These are phyloP conservation scores for Tragelaphus imberbis DNA, from an alignment of 2,113 vertebrate genomes.

Conservation along the genomic window DNA sequence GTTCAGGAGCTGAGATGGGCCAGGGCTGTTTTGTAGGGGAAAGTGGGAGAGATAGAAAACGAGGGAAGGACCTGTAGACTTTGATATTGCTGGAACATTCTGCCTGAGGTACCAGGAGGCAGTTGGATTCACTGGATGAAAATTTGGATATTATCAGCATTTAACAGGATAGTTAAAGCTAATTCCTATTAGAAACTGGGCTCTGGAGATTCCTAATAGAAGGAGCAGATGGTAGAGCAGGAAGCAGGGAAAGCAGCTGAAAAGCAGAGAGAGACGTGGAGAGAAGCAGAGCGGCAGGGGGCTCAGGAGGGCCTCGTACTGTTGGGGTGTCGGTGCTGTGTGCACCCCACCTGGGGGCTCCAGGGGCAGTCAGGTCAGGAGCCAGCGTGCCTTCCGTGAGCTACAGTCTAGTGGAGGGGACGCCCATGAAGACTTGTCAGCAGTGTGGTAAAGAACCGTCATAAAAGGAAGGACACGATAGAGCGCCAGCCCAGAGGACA, in stretches of 20 bases:
- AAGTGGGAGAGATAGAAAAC: background rate
- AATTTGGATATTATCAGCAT: background rate
- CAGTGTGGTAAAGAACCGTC: background rate
- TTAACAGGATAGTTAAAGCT: background rate
- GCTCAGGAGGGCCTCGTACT: too few relatives aligned
- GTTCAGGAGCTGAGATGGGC: background rate
- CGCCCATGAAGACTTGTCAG: fast-evolving
- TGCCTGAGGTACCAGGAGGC: background rate
- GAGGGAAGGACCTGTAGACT: background rate
- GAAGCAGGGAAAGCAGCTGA: background rate
- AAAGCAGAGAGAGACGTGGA: background rate
- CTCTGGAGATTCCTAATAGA: background rate
- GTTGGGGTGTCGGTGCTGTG: background rate
- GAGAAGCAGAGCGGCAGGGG: background rate
- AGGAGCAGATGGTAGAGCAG: background rate
- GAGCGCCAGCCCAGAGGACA: background rate
- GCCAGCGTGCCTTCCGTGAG: background rate
- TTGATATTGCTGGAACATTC: background rate
- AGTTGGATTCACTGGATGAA: background rate
- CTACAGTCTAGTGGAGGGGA: too few relatives aligned
- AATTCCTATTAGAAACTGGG: background rate
- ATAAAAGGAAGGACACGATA: background rate
- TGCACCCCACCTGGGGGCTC: too few relatives aligned
- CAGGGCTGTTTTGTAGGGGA: background rate
- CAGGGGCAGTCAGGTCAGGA: background rate